A percentile compares a stretch with the other conserved stretches of the same genome.
phyloP scores from a whole-genome alignment of 2,797 vertebrate species.

The Squalus acanthias region DNA sequence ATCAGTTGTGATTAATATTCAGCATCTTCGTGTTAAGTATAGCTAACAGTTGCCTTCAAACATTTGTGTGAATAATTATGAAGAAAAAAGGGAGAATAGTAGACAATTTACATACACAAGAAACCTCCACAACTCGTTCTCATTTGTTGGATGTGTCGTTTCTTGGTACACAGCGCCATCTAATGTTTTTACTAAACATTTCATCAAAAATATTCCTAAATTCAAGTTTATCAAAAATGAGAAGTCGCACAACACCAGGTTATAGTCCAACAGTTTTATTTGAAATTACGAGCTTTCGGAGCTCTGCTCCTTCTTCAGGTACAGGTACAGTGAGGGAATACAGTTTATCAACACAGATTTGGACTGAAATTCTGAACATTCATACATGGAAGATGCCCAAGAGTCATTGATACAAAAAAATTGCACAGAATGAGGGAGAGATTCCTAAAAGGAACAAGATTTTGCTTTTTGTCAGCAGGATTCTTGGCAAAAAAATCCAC shows the following conservation, averaged over 20 bases:
- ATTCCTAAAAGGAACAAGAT: not conserved
- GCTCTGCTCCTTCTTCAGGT: too few species aligned
- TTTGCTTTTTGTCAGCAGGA: not conserved
- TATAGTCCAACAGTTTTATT: too few species aligned
- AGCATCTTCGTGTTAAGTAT: not conserved
- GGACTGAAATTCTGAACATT: not conserved
- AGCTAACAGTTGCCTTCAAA: not conserved
- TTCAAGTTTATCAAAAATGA: not conserved
- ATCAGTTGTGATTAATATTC: not conserved
- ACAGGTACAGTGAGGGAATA: too few species aligned
- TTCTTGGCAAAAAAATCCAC: not conserved
- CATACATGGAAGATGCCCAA: not conserved
- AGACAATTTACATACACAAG: not conserved
- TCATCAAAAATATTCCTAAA: not conserved
- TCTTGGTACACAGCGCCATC: conserved; percentile 23
- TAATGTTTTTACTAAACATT: conserved; percentile 1
- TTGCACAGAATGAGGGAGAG: not conserved
- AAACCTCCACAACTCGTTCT: too few species aligned
- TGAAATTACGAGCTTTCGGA: too few species aligned
- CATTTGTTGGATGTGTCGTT: not conserved
- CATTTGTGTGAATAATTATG: not conserved
- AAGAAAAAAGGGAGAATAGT: not conserved
- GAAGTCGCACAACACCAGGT: too few species aligned
- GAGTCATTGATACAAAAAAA: not conserved
- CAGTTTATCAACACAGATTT: not conserved